These are phyloP conservation scores for Scytalopus superciliaris DNA, from an alignment of 2,113 vertebrate species.

Conservation along the genomic window DNA sequence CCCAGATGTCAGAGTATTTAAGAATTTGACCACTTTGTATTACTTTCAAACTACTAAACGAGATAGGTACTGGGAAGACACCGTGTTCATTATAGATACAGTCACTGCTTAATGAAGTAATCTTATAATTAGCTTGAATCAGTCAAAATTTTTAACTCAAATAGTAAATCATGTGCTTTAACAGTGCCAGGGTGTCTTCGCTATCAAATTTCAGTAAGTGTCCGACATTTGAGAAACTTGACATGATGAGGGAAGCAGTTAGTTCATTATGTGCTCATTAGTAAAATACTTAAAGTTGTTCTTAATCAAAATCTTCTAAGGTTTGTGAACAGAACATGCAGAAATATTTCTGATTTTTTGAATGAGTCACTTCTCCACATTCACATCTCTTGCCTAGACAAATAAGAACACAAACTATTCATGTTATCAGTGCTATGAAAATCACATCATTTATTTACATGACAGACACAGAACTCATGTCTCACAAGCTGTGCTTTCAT, in stretches of 20 bases:
- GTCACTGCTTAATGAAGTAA: not conserved
- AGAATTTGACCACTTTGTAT: not conserved
- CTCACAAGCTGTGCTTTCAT: not conserved
- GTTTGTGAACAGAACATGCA: not conserved
- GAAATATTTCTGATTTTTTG: not conserved
- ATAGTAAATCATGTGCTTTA: not conserved
- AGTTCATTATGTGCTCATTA: not conserved
- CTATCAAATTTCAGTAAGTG: not conserved
- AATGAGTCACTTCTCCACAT: not conserved
- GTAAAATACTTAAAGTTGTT: not conserved
- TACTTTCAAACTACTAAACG: not conserved
- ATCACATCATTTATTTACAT: not conserved
- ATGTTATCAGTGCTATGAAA: not conserved
- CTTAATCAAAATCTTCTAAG: not conserved
- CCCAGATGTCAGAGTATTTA: not conserved
- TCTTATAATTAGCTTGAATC: not conserved
- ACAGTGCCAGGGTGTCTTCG: not conserved
- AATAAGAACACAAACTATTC: not conserved
- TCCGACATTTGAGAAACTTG: conserved; percentile 1
- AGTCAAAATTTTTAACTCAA: not conserved
- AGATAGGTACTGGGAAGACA: not conserved
- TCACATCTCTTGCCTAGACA: not conserved
- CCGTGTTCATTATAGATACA: not conserved
- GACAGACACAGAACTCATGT: not conserved
- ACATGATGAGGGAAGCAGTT: not conserved